Evolutionary conservation across 2,113 vertebrate species (phyloP), one percentile per base, ranked within the genome.

Genomic region (Proterorhinus semilunaris): DNA sequence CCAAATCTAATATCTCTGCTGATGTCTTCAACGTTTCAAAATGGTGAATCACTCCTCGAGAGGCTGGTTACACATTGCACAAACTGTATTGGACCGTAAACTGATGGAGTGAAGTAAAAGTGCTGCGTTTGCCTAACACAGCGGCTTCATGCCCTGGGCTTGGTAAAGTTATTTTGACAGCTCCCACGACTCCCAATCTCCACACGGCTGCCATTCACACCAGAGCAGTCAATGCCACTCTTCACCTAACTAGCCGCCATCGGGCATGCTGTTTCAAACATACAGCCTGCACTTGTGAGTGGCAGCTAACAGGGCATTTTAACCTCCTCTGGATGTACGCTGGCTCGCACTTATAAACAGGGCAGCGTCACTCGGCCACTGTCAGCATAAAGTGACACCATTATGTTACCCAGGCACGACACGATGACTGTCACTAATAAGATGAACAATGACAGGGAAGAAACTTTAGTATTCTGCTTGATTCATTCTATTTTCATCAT

Each of bases 91-190:
- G 46, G 50, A n/a, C 12, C 75, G 50, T 62, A 75, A 82, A 75
- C 63, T 78, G 51, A 5, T 6, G 11, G 50, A 66, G 43, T 13
- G 50, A 65, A 51, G 52, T 16, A 51, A 66, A 74, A 73, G 21
- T n/a, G 64, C 69, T 75, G 69, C 42, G 57, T 72, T 77, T 62
- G 67, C 58, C 59, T 49, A 48, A 75, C 67, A 54, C 65, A 17
- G 46, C 66, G 10, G 17, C 53, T 72, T 66, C 69, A 68, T 74
- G 77, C 77, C 66, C 36, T 47, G 44, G 75, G 65, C 71, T 62
- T 12, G 17, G 66, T 68, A 55, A 79, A 76, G 63, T 42, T 83
- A 65, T 77, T 83, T 75, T 83, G 76, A 78, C 66, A 84, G 69
- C 76, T 77, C 68, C 52, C 64, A 57, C 62, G 51, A 65, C 65